Percentiles rank a stretch among this genome's conserved stretches.
These are phyloP conservation scores for Xerus inauris DNA, from an alignment of 2,113 vertebrate species.

Conservation along the genomic window DNA sequence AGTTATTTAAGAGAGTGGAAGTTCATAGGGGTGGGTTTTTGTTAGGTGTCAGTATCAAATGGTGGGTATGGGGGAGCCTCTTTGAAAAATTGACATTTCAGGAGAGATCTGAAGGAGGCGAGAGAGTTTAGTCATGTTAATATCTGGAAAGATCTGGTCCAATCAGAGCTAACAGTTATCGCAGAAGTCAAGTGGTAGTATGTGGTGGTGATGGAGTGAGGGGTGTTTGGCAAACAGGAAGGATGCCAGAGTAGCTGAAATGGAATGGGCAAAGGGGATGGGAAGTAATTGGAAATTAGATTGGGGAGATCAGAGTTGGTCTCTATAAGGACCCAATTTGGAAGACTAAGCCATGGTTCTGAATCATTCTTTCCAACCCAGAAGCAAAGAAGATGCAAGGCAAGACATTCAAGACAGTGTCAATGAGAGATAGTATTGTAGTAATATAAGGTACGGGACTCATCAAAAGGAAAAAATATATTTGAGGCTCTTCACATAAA, in stretches of 20 bases:
- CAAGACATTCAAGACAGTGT: background rate
- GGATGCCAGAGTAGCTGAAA: background rate
- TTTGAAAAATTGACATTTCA: background rate
- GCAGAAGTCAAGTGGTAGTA: rapidly evolving
- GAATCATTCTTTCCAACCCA: background rate
- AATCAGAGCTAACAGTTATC: background rate
- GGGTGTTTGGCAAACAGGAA: background rate
- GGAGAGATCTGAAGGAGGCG: background rate
- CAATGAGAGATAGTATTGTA: background rate
- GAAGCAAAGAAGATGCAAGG: background rate
- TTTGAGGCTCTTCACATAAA: constrained; percentile 69
- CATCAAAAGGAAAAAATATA: constrained; percentile 76
- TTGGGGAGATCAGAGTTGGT: background rate
- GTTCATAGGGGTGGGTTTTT: background rate
- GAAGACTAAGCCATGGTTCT: background rate
- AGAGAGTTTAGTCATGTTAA: background rate
- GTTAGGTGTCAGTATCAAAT: background rate
- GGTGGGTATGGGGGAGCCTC: background rate
- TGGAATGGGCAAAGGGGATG: background rate
- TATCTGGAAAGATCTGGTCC: background rate
- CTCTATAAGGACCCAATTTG: background rate
- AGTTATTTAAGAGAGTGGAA: background rate
- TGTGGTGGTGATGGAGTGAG: background rate
- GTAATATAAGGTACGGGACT: constrained; percentile 50
- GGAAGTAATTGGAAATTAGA: background rate